A percentile compares a stretch with the other conserved stretches of the same genome.
These are phyloP conservation scores for Macaria liturata DNA, from an alignment of 2,888 invertebrate species.

Conservation along the genomic window DNA sequence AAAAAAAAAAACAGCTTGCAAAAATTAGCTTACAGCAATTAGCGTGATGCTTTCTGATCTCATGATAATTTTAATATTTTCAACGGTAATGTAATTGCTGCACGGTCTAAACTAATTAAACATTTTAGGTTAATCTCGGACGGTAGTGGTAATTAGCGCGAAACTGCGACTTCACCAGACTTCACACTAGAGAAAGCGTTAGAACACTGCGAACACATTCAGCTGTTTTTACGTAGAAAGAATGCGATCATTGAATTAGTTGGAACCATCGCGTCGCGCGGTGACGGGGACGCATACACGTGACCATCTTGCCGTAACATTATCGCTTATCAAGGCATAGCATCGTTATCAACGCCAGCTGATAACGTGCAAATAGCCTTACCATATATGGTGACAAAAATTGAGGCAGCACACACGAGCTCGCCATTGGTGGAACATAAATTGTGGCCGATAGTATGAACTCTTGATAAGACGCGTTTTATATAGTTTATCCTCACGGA, in stretches of 20 bases:
- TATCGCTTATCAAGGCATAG: slow-evolving; percentile 60
- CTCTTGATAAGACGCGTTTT: slow-evolving; percentile 78
- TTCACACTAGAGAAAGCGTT: slow-evolving; percentile 64
- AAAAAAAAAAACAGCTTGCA: slow-evolving; percentile 1
- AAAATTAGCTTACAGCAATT: slow-evolving; percentile 25
- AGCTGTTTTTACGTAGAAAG: slow-evolving; percentile 34
- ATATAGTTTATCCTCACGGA: slow-evolving; percentile 80
- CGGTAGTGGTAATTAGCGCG: slow-evolving; percentile 57
- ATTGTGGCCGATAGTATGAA: slow-evolving; percentile 76
- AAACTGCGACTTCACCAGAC: slow-evolving; percentile 60
- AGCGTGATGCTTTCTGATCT: slow-evolving; percentile 58
- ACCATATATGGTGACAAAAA: slow-evolving; percentile 91
- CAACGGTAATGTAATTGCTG: slow-evolving; percentile 46
- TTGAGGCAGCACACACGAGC: slow-evolving; percentile 78
- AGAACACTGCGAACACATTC: slow-evolving; percentile 48
- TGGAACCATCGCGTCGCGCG: slow-evolving; percentile 17
- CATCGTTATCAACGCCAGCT: slow-evolving; percentile 61
- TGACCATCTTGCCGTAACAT: slow-evolving; percentile 41
- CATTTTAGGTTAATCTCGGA: slow-evolving; percentile 60
- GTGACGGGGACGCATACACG: slow-evolving; percentile 31
- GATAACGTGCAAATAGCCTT: slow-evolving; percentile 70
- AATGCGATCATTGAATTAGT: slow-evolving; percentile 33
- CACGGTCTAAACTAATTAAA: slow-evolving; percentile 56
- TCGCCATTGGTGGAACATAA: slow-evolving; percentile 85
- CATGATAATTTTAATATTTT: slow-evolving; percentile 48